Conservation (phyloP, 2,888 invertebrate genomes). For the Blera fallax region DNA sequence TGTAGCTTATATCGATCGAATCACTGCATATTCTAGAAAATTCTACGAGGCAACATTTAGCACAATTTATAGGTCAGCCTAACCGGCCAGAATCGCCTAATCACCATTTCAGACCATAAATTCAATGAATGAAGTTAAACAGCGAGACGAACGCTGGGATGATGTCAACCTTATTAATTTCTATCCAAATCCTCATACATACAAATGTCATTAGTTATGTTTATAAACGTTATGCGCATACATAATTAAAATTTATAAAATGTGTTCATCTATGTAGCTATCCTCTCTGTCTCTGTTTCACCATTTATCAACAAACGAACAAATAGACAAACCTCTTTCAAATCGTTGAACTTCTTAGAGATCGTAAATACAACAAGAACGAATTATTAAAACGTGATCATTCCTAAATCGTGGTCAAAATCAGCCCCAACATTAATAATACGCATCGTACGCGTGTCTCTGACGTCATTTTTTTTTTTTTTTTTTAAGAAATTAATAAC, state of each 20-base stretch:
- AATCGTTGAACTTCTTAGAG: not conserved
- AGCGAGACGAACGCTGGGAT: not conserved
- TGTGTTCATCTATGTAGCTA: not conserved
- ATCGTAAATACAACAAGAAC: not conserved
- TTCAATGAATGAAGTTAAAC: not conserved
- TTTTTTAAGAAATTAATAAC: no score
- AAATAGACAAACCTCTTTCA: not conserved
- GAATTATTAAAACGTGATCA: not conserved
- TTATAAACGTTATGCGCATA: not conserved
- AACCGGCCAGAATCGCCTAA: not conserved
- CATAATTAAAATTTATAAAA: not conserved
- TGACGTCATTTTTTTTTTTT: not conserved
- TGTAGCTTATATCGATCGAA: no score
- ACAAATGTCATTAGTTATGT: not conserved
- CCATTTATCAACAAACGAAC: not conserved
- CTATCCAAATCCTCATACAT: not conserved
- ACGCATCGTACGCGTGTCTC: conserved; percentile 1
- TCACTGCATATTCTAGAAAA: no score
- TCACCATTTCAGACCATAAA: not conserved
- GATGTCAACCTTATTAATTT: conserved; percentile 1
- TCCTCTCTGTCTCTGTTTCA: not conserved
- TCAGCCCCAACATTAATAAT: not conserved
- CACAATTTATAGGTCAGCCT: not conserved
- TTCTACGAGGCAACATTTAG: no score
- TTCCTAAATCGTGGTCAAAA: not conserved